Evolutionary conservation across 2,888 invertebrate species (phyloP), one percentile per base, ranked within the genome.

Genomic region (Hirtodrosophila confusa): DNA sequence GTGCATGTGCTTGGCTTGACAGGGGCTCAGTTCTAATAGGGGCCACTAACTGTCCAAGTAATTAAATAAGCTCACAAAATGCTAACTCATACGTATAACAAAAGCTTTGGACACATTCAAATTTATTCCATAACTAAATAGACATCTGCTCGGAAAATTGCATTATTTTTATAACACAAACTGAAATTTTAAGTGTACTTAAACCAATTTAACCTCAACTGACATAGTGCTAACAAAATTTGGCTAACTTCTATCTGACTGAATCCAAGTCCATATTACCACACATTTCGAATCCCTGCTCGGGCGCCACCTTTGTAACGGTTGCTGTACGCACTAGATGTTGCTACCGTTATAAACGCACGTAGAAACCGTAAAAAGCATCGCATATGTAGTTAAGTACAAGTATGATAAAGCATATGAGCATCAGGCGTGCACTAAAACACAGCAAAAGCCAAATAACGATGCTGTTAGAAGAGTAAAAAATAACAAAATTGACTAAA

Each of bases 351-450:
- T 66, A 49, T 68, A 49, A 72, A 68, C 63, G 60, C 82, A 82
- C 82, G 86, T 82, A 78, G 63, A 68, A 58, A 49, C 73, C 82
- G 70, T 83, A 78, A 82, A 85, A 56, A 65, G 69, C 80, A 69
- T 39, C 67, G 47, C 76, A 80, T 73, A 63, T 76, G 75, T 66
- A 74, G 79, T 61, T 61, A 74, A 69, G 61, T 47, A 50, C 47
- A 50, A 61, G 61, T 79, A 68, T 83, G 73, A 86, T 86, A 83
- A 75, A 78, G 73, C 80, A 75, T 61, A 82, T 77, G 82, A 69
- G 80, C 75, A 69, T 69, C 72, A 82, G 68, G 75, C 77, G 62
- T 65, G 74, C 66, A 69, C 69, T 78, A 69, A 80, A 80, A 69
- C 65, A 65, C 50, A 47, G 43, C 57, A 53, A 49, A 43, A 51